Evolutionary conservation across 2,888 invertebrate species (phyloP).

Genomic region (Calameuta pallipes): DNA sequence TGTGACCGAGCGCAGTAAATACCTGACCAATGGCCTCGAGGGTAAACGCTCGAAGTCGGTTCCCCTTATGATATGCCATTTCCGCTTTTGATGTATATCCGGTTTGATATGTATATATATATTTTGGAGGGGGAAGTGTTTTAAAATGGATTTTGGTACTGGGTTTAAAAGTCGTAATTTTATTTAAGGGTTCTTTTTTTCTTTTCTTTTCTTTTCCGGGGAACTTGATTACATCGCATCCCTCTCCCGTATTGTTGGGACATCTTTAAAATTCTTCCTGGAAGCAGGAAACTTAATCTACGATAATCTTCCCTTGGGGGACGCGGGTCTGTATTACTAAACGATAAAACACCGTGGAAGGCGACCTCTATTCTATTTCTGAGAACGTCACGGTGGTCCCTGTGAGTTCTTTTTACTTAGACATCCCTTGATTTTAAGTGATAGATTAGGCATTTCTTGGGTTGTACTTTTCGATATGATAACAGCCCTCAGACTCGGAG

Average conservation of each 20-base stretch:
- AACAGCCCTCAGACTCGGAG: background rate
- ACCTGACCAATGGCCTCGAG: constrained; percentile 24
- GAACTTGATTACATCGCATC: background rate
- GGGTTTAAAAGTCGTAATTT: background rate
- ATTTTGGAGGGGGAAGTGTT: too few species aligned
- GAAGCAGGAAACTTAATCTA: constrained; percentile 42
- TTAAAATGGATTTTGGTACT: background rate
- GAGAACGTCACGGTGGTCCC: constrained; percentile 48
- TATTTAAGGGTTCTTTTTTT: too few species aligned
- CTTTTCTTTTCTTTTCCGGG: background rate
- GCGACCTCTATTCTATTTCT: constrained; percentile 47
- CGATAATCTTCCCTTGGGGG: constrained; percentile 31
- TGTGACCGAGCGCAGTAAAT: constrained; percentile 39
- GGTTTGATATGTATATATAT: background rate
- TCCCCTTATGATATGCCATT: constrained; percentile 34
- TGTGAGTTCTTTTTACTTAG: background rate
- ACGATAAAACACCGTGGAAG: constrained; percentile 35
- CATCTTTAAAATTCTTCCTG: constrained; percentile 33
- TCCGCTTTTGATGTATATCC: constrained; percentile 30
- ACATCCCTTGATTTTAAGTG: background rate
- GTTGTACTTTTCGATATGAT: background rate
- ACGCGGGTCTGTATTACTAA: constrained; percentile 25
- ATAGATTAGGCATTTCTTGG: background rate
- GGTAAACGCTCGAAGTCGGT: constrained; percentile 10
- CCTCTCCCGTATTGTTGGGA: background rate